Conservation (phyloP, 2,113 vertebrate species). For the Excalfactoria chinensis region DNA sequence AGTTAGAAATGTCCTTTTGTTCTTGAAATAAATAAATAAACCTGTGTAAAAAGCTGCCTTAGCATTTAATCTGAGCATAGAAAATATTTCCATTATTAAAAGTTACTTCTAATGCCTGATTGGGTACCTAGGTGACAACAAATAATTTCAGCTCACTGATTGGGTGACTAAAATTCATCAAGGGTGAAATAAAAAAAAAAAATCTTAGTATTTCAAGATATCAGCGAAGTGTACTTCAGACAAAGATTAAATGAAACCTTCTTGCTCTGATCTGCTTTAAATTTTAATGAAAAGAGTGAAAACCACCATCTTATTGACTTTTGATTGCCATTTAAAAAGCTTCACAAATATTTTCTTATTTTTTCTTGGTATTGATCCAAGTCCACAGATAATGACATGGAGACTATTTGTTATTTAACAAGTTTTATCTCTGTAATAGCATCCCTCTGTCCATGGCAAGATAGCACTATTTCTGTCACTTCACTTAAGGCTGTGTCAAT, state of each 20-base stretch:
- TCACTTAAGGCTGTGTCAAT: conserved; percentile 46
- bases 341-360: background rate
- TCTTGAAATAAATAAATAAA: background rate
- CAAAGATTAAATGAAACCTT: background rate
- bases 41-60: background rate
- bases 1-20: background rate
- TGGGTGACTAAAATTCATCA: background rate
- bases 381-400: background rate
- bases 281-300: background rate
- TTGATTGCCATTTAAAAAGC: background rate
- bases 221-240: background rate
- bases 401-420: background rate
- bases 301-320: background rate
- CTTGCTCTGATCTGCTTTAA: background rate
- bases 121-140: background rate
- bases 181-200: background rate
- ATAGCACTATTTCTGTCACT: background rate
- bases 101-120: background rate
- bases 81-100: background rate
- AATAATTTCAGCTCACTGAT: background rate
- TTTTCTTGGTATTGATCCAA: background rate
- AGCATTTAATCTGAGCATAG: background rate
- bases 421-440: conserved; percentile 24
- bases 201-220: background rate
- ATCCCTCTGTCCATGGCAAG: conserved; percentile 1